Conservation (phyloP, 1,140 invertebrate species). For the Drosophila erecta region DNA sequence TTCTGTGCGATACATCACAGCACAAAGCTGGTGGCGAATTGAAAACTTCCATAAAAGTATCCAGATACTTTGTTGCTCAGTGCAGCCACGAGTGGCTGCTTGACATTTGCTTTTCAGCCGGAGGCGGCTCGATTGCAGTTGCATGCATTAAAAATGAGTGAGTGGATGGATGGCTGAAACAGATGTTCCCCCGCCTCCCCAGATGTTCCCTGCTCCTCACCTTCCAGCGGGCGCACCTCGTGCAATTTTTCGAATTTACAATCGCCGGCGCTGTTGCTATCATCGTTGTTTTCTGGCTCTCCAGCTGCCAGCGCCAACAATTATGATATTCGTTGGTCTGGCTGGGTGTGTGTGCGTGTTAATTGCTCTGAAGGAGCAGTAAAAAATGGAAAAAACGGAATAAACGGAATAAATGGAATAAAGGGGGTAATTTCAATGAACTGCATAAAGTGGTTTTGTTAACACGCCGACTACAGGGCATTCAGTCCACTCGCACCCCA, state of each 20-base stretch:
- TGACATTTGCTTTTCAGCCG: conserved; percentile 36
- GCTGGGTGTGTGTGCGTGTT: conserved; percentile 20
- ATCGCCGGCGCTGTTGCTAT: conserved; percentile 33
- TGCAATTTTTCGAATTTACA: conserved; percentile 56
- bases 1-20: no score
- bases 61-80: neutral
- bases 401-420: conserved; percentile 3
- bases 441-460: conserved; percentile 53
- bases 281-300: conserved; percentile 24
- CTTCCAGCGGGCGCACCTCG: conserved; percentile 10
- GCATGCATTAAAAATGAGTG: conserved; percentile 53
- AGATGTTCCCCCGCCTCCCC: conserved; percentile 16
- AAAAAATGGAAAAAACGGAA: conserved; percentile 26
- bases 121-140: conserved; percentile 41
- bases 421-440: conserved; percentile 41
- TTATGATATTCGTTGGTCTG: conserved; percentile 33
- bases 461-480: conserved; percentile 38
- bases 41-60: no score
- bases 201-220: neutral
- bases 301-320: conserved; percentile 43
- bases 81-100: conserved; percentile 1
- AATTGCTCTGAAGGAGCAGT: conserved; percentile 38
- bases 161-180: conserved; percentile 43
- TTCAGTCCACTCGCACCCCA: conserved; percentile 29
- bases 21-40: no score